These are phyloP conservation scores for Pseudomyrmex flavicornis DNA, from an alignment of 1,140 invertebrate genomes.

Conservation along the genomic window DNA sequence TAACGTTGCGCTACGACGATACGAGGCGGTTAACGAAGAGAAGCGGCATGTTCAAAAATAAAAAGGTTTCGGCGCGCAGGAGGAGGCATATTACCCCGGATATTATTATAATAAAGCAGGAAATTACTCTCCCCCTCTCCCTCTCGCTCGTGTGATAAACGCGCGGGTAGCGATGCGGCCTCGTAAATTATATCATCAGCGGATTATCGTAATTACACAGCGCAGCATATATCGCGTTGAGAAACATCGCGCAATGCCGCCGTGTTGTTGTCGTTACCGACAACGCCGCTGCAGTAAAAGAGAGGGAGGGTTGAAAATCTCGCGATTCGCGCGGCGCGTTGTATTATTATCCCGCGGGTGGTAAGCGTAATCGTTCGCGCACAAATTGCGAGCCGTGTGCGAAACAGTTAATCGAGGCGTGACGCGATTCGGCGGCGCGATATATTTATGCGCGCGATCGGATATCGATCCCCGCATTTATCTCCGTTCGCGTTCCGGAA, in stretches of 20 bases:
- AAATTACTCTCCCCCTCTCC: slow-evolving; percentile 60
- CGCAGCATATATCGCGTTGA: slow-evolving; percentile 42
- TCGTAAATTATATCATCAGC: slow-evolving; percentile 72
- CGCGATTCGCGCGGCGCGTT: slow-evolving; percentile 46
- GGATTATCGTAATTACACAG: slow-evolving; percentile 74
- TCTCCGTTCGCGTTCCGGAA: too few relatives aligned
- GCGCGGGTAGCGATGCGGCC: slow-evolving; percentile 68
- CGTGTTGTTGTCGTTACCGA: slow-evolving; percentile 29
- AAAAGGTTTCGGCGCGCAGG: slow-evolving; percentile 64
- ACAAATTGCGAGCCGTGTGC: slow-evolving; percentile 57
- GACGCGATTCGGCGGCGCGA: slow-evolving; percentile 53
- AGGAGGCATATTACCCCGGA: slow-evolving; percentile 70
- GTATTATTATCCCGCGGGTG: slow-evolving; percentile 57
- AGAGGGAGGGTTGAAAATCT: slow-evolving; percentile 11
- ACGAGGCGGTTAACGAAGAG: slow-evolving; percentile 57
- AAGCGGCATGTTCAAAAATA: slow-evolving; percentile 66
- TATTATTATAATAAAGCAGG: slow-evolving; percentile 77
- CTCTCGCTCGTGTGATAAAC: slow-evolving; percentile 66
- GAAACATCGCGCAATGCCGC: slow-evolving; percentile 57
- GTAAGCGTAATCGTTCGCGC: slow-evolving; percentile 62
- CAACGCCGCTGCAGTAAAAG: not conserved
- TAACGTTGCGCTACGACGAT: slow-evolving; percentile 43
- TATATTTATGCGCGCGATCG: slow-evolving; percentile 50
- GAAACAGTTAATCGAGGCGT: slow-evolving; percentile 60
- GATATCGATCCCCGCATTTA: slow-evolving; percentile 14